These are phyloP conservation scores for Masnerella sp. DNA, from an alignment of 2,888 invertebrate genomes.

Conservation along the genomic window DNA sequence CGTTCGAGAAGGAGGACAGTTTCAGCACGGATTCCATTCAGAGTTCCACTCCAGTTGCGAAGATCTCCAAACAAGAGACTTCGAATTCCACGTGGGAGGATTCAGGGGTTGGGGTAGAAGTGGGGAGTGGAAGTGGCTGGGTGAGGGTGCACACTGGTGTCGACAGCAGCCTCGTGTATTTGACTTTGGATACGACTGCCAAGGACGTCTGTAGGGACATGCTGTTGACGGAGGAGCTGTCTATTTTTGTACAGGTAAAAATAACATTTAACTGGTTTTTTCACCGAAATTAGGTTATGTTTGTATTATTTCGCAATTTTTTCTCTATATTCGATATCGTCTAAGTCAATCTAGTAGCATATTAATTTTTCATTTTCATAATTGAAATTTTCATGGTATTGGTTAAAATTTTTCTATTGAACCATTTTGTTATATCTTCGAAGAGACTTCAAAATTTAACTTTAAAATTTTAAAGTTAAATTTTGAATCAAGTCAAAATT, in stretches of 20 bases:
- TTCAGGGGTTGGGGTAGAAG: constrained; percentile 79
- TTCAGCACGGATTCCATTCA: constrained; percentile 71
- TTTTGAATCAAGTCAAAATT: no score
- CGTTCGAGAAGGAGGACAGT: constrained; percentile 61
- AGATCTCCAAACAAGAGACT: constrained; percentile 34
- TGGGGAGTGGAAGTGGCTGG: constrained; percentile 80
- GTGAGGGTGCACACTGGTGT: constrained; percentile 82
- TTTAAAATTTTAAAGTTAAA: no score
- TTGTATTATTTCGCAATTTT: no score
- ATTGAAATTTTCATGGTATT: no score
- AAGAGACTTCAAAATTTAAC: no score
- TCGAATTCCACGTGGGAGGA: constrained; percentile 76
- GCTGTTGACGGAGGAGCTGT: constrained; percentile 77
- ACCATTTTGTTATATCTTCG: no score
- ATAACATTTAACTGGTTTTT: no score
- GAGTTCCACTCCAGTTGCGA: constrained; percentile 63
- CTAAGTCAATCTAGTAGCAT: no score
- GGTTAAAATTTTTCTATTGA: no score
- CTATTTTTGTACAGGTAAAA: constrained; percentile 75
- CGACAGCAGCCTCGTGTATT: constrained; percentile 81
- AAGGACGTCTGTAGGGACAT: constrained; percentile 78
- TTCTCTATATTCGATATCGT: no score
- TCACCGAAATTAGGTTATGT: no score
- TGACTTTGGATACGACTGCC: constrained; percentile 81
- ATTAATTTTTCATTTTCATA: no score